phyloP scores from a whole-genome alignment of 2,888 invertebrate genomes.

The Myathropa florea region DNA sequence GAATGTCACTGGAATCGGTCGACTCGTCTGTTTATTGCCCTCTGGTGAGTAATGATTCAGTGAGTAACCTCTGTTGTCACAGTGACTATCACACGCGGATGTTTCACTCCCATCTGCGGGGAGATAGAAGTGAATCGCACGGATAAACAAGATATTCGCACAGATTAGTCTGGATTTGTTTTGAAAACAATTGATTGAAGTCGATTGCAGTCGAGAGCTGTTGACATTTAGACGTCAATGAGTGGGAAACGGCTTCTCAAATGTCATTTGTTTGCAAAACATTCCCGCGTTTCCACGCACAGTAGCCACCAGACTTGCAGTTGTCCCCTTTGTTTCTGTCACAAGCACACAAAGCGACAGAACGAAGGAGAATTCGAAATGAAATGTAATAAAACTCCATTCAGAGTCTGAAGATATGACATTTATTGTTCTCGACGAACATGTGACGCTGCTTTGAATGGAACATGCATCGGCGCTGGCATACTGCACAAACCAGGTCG shows the following conservation, averaged over 20 bases:
- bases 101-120: background rate
- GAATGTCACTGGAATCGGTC: conserved; percentile 25
- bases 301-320: background rate
- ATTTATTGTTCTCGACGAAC: conserved; percentile 34
- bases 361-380: too few species aligned
- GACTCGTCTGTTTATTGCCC: conserved; percentile 11
- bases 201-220: background rate
- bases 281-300: background rate
- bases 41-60: conserved; percentile 22
- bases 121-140: background rate
- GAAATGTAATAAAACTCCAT: background rate
- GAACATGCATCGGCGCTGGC: conserved; percentile 35
- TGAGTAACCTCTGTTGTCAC: conserved; percentile 5
- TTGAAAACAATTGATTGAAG: background rate
- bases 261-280: background rate
- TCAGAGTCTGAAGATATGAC: conserved; percentile 26
- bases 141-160: background rate
- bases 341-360: too few species aligned
- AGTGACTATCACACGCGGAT: background rate
- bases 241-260: background rate
- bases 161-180: background rate
- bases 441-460: background rate
- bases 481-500: conserved; percentile 51
- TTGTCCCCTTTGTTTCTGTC: conserved; percentile 18
- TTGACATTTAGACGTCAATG: background rate